Conservation (phyloP, 1,140 invertebrate species). For the Venturia canescens region DNA sequence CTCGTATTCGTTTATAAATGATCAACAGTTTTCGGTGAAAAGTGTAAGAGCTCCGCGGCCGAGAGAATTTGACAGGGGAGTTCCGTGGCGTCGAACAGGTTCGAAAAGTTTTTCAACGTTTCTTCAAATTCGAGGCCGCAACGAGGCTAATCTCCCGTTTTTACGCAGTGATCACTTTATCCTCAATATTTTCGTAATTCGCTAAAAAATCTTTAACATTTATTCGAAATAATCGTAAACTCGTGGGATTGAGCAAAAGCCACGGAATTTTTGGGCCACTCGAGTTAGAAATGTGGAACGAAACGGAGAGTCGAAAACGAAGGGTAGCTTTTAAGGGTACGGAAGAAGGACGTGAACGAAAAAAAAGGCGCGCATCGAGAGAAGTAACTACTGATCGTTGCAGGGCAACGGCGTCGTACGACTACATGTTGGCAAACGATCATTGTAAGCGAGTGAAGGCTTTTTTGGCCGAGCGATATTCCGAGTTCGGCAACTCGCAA, state of each 20-base stretch:
- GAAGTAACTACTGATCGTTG: conserved; percentile 31
- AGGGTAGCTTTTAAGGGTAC: background rate
- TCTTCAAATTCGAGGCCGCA: no score
- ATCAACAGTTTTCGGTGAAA: no score
- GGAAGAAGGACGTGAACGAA: background rate
- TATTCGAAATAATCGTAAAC: no score
- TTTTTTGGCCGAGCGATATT: conserved; percentile 28
- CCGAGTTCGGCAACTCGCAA: conserved; percentile 42
- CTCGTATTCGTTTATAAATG: no score
- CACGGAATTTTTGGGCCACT: background rate
- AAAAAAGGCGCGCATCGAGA: conserved; percentile 23
- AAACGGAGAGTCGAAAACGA: background rate
- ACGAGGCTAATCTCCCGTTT: no score
- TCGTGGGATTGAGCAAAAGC: background rate
- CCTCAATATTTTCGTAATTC: no score
- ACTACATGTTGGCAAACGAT: conserved; percentile 35
- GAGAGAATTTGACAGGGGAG: background rate
- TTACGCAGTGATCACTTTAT: no score
- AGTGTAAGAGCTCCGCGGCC: no score
- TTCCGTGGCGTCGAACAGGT: no score
- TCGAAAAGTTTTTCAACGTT: no score
- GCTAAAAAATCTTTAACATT: no score
- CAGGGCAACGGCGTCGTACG: conserved; percentile 18
- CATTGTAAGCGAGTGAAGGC: background rate
- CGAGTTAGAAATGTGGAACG: no score